Evolutionary conservation across 2,113 vertebrate genomes (phyloP).

Genomic region (Fukomys damarensis): DNA sequence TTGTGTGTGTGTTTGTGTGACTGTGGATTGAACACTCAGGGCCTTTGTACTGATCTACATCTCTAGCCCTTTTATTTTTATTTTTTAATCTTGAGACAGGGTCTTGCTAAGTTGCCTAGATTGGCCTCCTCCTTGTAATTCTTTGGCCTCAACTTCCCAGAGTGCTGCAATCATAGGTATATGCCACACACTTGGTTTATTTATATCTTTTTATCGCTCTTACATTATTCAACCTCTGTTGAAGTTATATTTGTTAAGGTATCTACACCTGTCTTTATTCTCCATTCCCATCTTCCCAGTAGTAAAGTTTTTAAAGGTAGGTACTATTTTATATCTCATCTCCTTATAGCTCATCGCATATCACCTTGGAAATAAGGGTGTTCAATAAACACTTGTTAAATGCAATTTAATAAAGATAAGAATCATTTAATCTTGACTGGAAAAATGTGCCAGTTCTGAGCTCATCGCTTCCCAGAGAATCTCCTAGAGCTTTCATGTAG

Average conservation of each 20-base stretch:
- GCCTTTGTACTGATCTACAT: not conserved
- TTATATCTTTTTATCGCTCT: not conserved
- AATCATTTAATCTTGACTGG: constrained; percentile 4
- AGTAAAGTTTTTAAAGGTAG: not conserved
- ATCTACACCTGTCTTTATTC: not conserved
- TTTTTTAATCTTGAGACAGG: not conserved
- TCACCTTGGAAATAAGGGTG: not conserved
- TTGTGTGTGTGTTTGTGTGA: not conserved
- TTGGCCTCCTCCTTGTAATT: not conserved
- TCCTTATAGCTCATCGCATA: not conserved
- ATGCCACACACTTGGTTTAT: not conserved
- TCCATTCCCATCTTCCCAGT: not conserved
- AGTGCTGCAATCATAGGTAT: not conserved
- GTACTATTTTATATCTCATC: not conserved
- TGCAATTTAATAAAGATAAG: constrained; percentile 50
- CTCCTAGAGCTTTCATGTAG: not conserved
- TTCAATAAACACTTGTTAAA: constrained; percentile 21
- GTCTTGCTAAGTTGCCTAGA: not conserved
- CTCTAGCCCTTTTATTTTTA: not conserved
- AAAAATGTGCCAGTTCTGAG: not conserved
- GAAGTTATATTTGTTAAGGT: constrained; percentile 20
- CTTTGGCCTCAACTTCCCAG: not conserved
- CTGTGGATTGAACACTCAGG: no score
- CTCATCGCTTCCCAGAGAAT: not conserved
- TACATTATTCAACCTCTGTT: not conserved